phyloP scores from a whole-genome alignment of 1,140 invertebrate genomes.

The Diabrotica virgifera region DNA sequence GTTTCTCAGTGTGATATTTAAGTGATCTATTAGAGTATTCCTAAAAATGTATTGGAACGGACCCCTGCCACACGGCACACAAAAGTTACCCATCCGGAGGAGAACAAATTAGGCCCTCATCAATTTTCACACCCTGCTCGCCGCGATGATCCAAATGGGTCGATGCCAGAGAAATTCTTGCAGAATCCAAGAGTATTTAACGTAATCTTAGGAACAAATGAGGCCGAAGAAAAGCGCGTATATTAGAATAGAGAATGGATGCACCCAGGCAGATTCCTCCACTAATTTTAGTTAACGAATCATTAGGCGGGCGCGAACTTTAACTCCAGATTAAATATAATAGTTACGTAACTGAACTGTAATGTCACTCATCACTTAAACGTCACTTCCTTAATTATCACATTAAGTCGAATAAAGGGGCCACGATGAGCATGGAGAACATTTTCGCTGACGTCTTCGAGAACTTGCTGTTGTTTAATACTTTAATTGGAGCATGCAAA shows the following conservation, averaged over 20 bases:
- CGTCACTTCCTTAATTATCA: slow-evolving; percentile 47
- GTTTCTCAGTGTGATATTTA: no score
- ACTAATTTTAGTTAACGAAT: slow-evolving; percentile 46
- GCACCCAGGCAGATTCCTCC: slow-evolving; percentile 25
- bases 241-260: slow-evolving; percentile 31
- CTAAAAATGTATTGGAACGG: no score
- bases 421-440: slow-evolving; percentile 13
- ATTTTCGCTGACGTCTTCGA: not conserved
- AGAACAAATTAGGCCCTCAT: not conserved
- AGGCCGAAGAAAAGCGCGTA: slow-evolving; percentile 35
- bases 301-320: slow-evolving; percentile 45
- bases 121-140: not conserved
- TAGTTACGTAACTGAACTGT: slow-evolving; percentile 45
- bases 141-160: not conserved
- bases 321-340: slow-evolving; percentile 49
- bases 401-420: slow-evolving; percentile 34
- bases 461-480: not conserved
- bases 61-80: not conserved
- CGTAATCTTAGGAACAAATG: slow-evolving; percentile 32
- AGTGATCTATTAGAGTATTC: no score
- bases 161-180: slow-evolving; percentile 10
- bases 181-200: slow-evolving; percentile 14
- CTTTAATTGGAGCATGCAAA: no score
- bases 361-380: slow-evolving; percentile 48
- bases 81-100: not conserved